Evolutionary conservation across 1,140 invertebrate species (phyloP), one percentile per base, ranked within the genome.

Genomic region (Tetranychus cinnabarinus): DNA sequence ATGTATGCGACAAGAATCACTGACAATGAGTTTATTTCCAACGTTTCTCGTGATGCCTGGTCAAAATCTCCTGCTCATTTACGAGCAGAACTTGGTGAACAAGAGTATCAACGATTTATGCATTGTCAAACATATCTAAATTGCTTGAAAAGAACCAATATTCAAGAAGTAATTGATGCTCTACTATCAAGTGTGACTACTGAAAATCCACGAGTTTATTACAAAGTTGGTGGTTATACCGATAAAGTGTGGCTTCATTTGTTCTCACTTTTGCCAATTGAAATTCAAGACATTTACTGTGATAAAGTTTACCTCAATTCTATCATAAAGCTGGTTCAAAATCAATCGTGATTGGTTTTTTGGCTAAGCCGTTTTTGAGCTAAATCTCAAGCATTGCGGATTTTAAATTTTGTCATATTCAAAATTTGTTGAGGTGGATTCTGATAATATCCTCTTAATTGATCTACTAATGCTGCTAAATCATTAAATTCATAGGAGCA

Each of bases 111-210:
- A 58, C 66, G 69, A 56, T 71, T 71, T 59, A 68, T 69, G 50
- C 54, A 59, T 33, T 52, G 52, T 7, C 50, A 62, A 42, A 56
- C 59, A 56, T 59, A 60, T 50, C 31, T 63, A 37, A 56, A 58
- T n/a, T 10, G 8, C 12, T 39, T 57, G 4, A 61, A 64, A 4
- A 47, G 61, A 55, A 59, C 62, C 31, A 69, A 72, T 58, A 65
- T 71, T 15, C 60, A 64, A 15, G 72, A 72, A 62, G 72, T 73
- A 0, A 65, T 73, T 0, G 70, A 71, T 48, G 64, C 69, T 39
- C 67, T 73, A 67, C 65, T 69, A 10, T 66, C 70, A 50, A 69
- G 71, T 1, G 68, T 72, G 1, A 67, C 66, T 10, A 66, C 34
- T 4, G n/a, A 67, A 37, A 34, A 56, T 23, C 63, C 63, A 2